Base-by-base conservation (phyloP, 2,797 vertebrate genomes). In the Anguilla marmorata region DNA sequence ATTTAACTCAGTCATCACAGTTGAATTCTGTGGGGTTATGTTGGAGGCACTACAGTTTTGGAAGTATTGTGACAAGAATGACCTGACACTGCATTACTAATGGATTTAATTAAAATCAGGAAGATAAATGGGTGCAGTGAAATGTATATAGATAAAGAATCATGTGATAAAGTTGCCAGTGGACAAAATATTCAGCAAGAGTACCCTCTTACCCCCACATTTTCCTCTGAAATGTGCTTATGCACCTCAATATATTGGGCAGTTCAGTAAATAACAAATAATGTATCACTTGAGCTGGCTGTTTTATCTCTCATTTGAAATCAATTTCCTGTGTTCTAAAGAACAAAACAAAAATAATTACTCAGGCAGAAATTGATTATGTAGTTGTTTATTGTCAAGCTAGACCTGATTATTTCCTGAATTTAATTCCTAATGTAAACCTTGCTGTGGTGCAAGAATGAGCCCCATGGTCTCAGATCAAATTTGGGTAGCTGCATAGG, bases 111-210 rank as follows among this genome's bases (percentile, higher is more conserved):
- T 74, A 74, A 74, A 74, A 33, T 74, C 69, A 74, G 27, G 2
- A 7, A 74, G 69, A 74, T 74, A 37, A 74, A 74, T 74, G 69
- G 30, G 69, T 74, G 69, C 69, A 37, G 37, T 74, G 27, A 33
- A 74, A 11, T 74, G 27, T 37, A 74, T 74, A 74, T 74, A 74
- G 27, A 74, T 74, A 74, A 33, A 74, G 27, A 30, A 74, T 16
- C 69, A 37, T 74, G 30, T 69, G 63, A 69, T 69, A 69, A 69
- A 74, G 30, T 74, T 74, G 27, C 69, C 69, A 33, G 27, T 2
- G 69, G 69, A 74, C 69, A 74, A 9, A 37, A 74, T 74, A 74
- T 74, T 74, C 69, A 74, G 69, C 69, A 74, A 74, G 30, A 74
- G 27, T 74, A 27, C 30, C 69, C 69, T 27, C 69, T 12, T 12